phyloP scores from a whole-genome alignment of 2,113 vertebrate genomes.

The Pollachius pollachius region DNA sequence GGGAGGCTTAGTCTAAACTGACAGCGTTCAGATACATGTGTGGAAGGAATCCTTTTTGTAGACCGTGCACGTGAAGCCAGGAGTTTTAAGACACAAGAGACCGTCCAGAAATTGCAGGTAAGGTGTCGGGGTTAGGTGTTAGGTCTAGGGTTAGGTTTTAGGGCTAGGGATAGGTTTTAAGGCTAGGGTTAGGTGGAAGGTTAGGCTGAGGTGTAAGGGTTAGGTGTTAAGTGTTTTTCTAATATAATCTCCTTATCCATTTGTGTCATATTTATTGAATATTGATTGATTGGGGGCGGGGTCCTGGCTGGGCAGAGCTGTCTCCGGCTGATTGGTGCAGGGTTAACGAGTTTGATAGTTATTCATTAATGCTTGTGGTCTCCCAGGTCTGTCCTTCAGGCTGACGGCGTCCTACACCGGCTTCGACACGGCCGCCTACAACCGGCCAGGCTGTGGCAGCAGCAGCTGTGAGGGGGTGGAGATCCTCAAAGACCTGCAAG shows the following conservation, averaged over 20 bases:
- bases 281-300: too few species aligned
- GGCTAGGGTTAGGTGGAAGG: too few species aligned
- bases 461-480: conserved; percentile 91
- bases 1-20: too few species aligned
- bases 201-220: too few species aligned
- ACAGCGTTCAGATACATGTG: too few species aligned
- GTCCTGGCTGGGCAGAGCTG: background rate
- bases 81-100: too few species aligned
- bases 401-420: conserved; percentile 67
- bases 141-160: too few species aligned
- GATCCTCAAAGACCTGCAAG: conserved; percentile 80
- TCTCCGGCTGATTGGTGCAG: background rate
- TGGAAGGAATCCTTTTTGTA: too few species aligned
- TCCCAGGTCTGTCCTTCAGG: conserved; percentile 53
- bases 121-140: too few species aligned
- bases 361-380: conserved; percentile 26
- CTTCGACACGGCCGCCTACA: conserved; percentile 75
- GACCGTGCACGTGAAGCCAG: too few species aligned
- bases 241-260: background rate
- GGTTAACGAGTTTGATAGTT: conserved; percentile 1
- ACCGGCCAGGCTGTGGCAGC: conserved; percentile 81
- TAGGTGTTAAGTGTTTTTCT: background rate
- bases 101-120: too few species aligned
- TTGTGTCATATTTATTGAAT: background rate
- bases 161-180: too few species aligned